Conservation (phyloP, 2,888 invertebrate species). For the Brachyptera risi region DNA sequence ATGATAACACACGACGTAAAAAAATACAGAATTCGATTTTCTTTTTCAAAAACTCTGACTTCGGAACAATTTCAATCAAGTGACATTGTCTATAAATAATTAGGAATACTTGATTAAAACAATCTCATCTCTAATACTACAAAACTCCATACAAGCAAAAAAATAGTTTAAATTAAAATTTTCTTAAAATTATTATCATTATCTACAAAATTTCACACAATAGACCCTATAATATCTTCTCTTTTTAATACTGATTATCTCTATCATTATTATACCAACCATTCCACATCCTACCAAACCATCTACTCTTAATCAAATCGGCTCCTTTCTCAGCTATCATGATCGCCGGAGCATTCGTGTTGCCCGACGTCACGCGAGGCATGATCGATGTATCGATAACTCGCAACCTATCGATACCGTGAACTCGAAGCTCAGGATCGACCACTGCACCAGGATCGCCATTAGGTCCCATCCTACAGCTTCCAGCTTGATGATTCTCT, state of each 20-base stretch:
- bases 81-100: too few relatives aligned
- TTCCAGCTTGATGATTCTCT: constrained; percentile 62
- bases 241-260: background rate
- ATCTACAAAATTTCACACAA: too few relatives aligned
- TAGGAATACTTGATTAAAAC: too few relatives aligned
- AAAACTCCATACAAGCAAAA: too few relatives aligned
- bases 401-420: constrained; percentile 49
- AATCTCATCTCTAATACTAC: too few relatives aligned
- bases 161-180: too few relatives aligned
- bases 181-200: too few relatives aligned
- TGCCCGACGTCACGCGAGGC: constrained; percentile 53
- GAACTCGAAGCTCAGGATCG: constrained; percentile 49
- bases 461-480: constrained; percentile 58
- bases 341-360: constrained; percentile 54
- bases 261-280: constrained; percentile 34
- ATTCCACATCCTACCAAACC: constrained; percentile 41
- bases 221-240: background rate
- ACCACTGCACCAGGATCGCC: constrained; percentile 56
- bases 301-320: constrained; percentile 50
- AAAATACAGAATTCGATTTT: too few relatives aligned
- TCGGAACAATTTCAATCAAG: too few relatives aligned
- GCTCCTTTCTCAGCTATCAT: constrained; percentile 57
- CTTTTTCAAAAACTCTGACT: too few relatives aligned
- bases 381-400: constrained; percentile 56
- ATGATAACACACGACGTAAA: too few relatives aligned